These are phyloP conservation scores for Eolophus roseicapilla DNA, from an alignment of 2,113 vertebrate genomes.

Conservation along the genomic window DNA sequence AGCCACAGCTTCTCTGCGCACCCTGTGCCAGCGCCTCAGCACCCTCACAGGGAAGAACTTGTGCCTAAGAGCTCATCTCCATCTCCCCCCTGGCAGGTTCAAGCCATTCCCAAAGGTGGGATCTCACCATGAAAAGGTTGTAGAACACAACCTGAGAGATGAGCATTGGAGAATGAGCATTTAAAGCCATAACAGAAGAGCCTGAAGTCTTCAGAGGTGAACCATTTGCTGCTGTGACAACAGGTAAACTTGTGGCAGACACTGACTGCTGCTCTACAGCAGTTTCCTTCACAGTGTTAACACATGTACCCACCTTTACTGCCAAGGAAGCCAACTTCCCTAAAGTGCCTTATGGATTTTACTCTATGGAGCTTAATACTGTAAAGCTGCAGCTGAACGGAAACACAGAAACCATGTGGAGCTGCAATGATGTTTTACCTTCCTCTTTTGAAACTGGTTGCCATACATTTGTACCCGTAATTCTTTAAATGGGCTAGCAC, in stretches of 20 bases:
- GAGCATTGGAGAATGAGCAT: neutral
- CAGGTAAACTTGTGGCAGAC: neutral
- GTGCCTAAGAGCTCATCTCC: neutral
- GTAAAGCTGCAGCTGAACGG: neutral
- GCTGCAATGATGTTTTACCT: rapidly evolving
- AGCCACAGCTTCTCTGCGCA: too few relatives aligned
- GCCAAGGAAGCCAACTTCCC: neutral
- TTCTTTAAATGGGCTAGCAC: neutral
- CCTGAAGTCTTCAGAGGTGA: neutral
- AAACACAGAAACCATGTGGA: neutral
- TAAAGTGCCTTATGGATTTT: rapidly evolving
- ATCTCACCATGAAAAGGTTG: neutral
- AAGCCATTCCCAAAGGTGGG: neutral
- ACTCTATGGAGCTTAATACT: rapidly evolving
- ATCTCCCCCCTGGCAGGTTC: neutral
- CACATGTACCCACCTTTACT: neutral
- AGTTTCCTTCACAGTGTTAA: too few relatives aligned
- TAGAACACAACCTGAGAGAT: neutral
- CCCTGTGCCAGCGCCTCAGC: neutral
- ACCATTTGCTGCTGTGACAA: neutral
- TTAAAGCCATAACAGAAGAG: neutral
- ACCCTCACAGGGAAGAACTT: neutral
- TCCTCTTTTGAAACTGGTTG: neutral
- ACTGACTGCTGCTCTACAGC: neutral
- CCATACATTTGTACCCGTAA: neutral